These are phyloP conservation scores for Heteronetta atricapilla DNA, from an alignment of 2,113 vertebrate genomes.

Conservation along the genomic window DNA sequence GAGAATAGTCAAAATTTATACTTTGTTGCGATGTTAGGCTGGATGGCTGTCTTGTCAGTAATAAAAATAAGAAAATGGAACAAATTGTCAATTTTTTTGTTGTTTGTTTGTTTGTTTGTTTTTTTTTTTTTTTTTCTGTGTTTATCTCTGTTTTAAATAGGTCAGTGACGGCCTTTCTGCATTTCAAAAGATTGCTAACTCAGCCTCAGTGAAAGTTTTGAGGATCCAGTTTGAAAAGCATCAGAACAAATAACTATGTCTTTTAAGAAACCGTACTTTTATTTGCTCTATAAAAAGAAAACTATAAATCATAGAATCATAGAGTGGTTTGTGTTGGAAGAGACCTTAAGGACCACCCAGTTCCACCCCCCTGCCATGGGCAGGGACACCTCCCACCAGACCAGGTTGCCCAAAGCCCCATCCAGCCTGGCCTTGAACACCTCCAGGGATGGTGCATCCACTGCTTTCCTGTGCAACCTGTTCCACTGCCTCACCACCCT, in stretches of 20 bases:
- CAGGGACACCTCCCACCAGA: not conserved
- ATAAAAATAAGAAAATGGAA: not conserved
- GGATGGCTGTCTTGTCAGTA: not conserved
- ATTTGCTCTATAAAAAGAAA: not conserved
- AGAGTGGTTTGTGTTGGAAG: not conserved
- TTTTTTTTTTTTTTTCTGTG: not conserved
- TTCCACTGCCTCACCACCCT: not conserved
- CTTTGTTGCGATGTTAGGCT: constrained; percentile 18
- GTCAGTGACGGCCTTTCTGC: not conserved
- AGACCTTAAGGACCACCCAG: not conserved
- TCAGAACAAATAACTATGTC: not conserved
- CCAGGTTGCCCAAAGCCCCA: not conserved
- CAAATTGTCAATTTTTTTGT: not conserved
- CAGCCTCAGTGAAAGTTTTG: not conserved
- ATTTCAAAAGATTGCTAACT: constrained; percentile 15
- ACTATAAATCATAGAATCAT: not conserved
- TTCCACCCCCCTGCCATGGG: not conserved
- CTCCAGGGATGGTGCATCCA: not conserved
- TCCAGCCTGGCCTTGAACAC: not conserved
- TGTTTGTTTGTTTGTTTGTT: not conserved
- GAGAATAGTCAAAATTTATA: constrained; percentile 13
- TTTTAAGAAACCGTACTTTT: not conserved
- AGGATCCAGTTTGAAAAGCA: not conserved
- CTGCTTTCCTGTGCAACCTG: not conserved
- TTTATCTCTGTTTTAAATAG: constrained; percentile 28